Evolutionary conservation across 2,113 vertebrate genomes (phyloP), one percentile per base, ranked within the genome.

Genomic region (Perognathus longimembris): DNA sequence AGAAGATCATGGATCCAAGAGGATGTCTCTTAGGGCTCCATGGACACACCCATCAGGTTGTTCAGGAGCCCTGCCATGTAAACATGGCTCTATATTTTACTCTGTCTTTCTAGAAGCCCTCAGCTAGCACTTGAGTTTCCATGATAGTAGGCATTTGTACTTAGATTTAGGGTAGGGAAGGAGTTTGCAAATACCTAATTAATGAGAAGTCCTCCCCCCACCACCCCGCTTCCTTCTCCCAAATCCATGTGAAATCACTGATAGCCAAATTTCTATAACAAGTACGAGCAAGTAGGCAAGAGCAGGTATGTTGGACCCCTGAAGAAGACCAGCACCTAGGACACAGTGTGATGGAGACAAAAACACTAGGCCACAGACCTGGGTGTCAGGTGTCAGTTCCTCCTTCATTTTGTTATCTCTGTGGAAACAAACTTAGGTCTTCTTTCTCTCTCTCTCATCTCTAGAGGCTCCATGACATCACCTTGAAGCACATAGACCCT

Each of bases 221-320:
- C n/a, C n/a, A n/a, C n/a, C n/a, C n/a, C n/a, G n/a, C n/a, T n/a
- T 30, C 6, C 1, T 4, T 50, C 32, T 0, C 63, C 73, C 1
- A 7, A 50, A 28, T 38, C 81, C 6, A 15, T 17, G 1, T 38
- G 59, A 42, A n/a, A 40, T 63, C 1, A 20, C 7, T 57, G 34
- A 57, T 40, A 36, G n/a, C 40, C 12, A 50, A 50, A 30, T 20
- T 57, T 28, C 36, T 70, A 10, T 34, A 21, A 0, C 36, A 26
- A 36, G 34, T 5, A 10, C n/a, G 42, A 76, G 10, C 20, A 6
- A 20, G 34, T 2, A 61, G 50, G 59, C 59, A 61, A 61, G 59
- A 26, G 24, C 59, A 54, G 50, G 17, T 18, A 54, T 54, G 12
- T 54, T 54, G 50, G 15, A 61, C 59, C 22, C 59, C 21, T 61